Base-by-base conservation (phyloP, 2,888 invertebrate genomes). In the Drosophila vallismaia region DNA sequence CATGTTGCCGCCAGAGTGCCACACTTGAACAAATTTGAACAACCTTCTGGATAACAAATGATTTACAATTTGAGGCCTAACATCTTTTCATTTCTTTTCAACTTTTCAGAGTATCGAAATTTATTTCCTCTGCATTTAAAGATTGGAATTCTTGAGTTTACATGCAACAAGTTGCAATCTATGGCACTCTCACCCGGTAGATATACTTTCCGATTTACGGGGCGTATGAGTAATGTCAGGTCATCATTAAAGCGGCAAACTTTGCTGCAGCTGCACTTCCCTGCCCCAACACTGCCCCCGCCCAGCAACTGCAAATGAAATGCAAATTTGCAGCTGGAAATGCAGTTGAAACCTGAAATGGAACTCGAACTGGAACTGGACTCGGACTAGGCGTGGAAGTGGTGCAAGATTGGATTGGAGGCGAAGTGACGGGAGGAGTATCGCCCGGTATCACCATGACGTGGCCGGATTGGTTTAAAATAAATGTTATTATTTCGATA, bases 251-350 rank as follows among this genome's bases (percentile, higher is more conserved):
- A 33, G 51, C 53, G 53, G 58, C 57, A 36, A 36, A 74, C 53
- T 52, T 66, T 60, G 68, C 70, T 63, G 57, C 50, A 70, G 66
- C 71, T 58, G 69, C 74, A 6, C 31, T 29, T 29, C 14, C 24
- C 40, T 28, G 9, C 19, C 26, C 10, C 33, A 8, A 4, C 28
- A 40, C 36, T 24, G 9, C 59, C 68, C 59, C 55, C 57, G 49
- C 12, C 60, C 36, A 24, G 48, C 24, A 44, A 52, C 54, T 60
- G 36, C 66, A 74, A 75, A 77, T 74, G 64, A 79, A 79, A 86
- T 88, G 87, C 82, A 89, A 89, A 89, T 86, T 89, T 85, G 78
- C 82, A 80, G 75, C 75, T 78, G 76, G 82, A 79, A 59, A n/a
- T 84, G 77, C 79, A 79, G 72, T 71, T 63, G 75, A 79, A 80